Evolutionary conservation across 2,113 vertebrate genomes (phyloP).

Genomic region (Oreocharis arfaki): DNA sequence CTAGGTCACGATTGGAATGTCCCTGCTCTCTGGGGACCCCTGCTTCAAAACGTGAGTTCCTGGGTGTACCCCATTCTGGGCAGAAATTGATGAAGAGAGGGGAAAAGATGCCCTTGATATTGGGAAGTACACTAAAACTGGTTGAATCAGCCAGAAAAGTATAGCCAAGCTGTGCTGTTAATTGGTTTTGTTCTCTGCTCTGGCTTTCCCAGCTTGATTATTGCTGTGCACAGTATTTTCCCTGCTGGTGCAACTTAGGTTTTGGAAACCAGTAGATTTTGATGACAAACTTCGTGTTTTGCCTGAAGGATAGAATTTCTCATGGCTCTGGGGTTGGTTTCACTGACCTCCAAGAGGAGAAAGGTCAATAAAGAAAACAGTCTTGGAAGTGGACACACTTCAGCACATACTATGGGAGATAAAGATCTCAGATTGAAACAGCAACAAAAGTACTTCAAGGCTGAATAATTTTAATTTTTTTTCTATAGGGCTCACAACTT

Average conservation of each 20-base stretch:
- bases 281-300: neutral
- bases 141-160: neutral
- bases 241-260: neutral
- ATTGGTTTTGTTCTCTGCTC: neutral
- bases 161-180: neutral
- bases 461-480: neutral
- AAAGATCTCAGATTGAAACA: neutral
- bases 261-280: neutral
- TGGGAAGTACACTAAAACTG: neutral
- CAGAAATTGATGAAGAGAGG: neutral
- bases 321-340: neutral
- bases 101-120: neutral
- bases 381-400: neutral
- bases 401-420: neutral
- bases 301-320: neutral
- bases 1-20: conserved; percentile 96
- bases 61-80: rapidly evolving
- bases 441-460: neutral
- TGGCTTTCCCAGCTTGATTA: neutral
- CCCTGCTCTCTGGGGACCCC: conserved; percentile 93
- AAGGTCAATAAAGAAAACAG: conserved; percentile 5
- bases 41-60: conserved; percentile 97
- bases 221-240: neutral
- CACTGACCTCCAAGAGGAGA: neutral
- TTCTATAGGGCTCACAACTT: neutral